Evolutionary conservation across 2,888 invertebrate species (phyloP), one percentile per base, ranked within the genome.

Genomic region (Aquatica leii): DNA sequence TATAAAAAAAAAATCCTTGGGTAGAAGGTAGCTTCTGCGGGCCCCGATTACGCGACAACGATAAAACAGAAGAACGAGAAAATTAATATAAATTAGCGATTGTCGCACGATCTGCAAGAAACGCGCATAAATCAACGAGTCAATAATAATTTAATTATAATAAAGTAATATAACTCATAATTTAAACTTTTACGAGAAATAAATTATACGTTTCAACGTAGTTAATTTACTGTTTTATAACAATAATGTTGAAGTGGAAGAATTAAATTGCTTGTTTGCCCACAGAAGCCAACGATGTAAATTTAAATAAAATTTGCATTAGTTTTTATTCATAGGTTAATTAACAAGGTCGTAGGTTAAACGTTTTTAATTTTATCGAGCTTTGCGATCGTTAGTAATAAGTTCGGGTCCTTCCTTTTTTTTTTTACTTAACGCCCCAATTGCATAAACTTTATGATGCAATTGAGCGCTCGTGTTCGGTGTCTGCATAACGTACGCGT

Each of bases 1-100:
- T 57, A 21, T 53, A 46, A n/a, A n/a, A 24, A 4, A 24, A 24
- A 24, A 24, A 24, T 4, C 24, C 24, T 24, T 24, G 4, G 24
- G 24, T 24, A n/a, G n/a, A n/a, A n/a, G n/a, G n/a, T n/a, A n/a
- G 48, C 53, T 60, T 48, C 46, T 17, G 52, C 52, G 34, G 59
- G 52, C 52, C 52, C 24, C 43, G 17, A 5, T 43, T 9, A 43
- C 40, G 37, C 57, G 9, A n/a, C 48, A 24, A 24, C 24, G 24
- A 24, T n/a, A n/a, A n/a, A n/a, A n/a, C n/a, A 24, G 24, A 24
- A 24, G 24, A 24, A 2, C 4, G 4, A 24, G 24, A 24, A 24
- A 24, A 24, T 24, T n/a, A n/a, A n/a, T n/a, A n/a, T n/a, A n/a
- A n/a, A n/a, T n/a, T n/a, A n/a, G n/a, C n/a, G n/a, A n/a, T 24